These are phyloP conservation scores for Entomyzon cyanotis DNA, from an alignment of 2,113 vertebrate species.

Conservation along the genomic window DNA sequence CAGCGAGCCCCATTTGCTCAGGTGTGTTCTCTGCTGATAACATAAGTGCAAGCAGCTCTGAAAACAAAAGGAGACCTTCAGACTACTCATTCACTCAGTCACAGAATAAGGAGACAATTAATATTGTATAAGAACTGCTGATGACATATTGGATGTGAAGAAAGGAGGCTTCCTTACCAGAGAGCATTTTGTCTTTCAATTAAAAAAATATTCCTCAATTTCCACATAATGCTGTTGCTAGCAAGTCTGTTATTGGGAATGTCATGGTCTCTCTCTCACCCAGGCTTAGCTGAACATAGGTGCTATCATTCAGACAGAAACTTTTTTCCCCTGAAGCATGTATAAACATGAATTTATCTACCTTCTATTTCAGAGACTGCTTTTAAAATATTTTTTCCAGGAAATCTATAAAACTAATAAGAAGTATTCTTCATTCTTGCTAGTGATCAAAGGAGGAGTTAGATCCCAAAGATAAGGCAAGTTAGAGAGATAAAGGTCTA, in stretches of 20 bases:
- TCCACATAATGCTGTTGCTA: neutral
- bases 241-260: neutral
- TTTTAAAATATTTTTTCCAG: neutral
- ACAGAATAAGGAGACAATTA: neutral
- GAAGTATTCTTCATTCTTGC: neutral
- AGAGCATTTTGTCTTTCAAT: neutral
- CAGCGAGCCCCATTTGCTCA: neutral
- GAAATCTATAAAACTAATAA: neutral
- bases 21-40: slow-evolving; percentile 36
- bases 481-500: neutral
- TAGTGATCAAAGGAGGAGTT: neutral
- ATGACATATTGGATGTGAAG: neutral
- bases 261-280: neutral
- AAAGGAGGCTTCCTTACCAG: neutral
- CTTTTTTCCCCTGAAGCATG: neutral
- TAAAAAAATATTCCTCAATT: neutral
- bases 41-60: neutral
- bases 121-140: neutral
- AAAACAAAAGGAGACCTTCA: slow-evolving; percentile 28
- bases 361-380: neutral
- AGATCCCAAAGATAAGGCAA: neutral
- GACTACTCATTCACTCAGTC: neutral
- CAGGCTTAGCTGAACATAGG: neutral
- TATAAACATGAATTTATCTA: neutral
- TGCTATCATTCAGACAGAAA: neutral